phyloP scores from a whole-genome alignment of 92 coral and sea anemone genomes.

The Epizoanthus scotinus region DNA sequence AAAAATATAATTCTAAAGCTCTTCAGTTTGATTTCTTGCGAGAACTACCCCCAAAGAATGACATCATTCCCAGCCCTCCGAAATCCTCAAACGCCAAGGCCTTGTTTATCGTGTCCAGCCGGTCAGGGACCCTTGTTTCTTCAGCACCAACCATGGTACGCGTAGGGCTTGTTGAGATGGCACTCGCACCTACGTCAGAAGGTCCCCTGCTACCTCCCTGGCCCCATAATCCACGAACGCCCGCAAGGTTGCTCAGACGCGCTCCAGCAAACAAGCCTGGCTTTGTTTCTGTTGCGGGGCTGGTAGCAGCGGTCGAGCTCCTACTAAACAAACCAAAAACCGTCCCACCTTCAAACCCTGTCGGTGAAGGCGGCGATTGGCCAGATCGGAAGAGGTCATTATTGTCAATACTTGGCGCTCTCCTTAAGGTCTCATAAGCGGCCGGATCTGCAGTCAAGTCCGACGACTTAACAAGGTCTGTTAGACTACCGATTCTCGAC shows the following conservation, averaged over 20 bases:
- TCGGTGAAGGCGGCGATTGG: slow-evolving; percentile 89
- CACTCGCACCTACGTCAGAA: slow-evolving; percentile 10
- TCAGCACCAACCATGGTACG: slow-evolving; percentile 50
- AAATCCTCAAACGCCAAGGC: slow-evolving; percentile 87
- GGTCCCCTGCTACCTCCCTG: slow-evolving; percentile 43
- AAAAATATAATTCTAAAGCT: not conserved
- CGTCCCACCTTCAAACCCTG: slow-evolving; percentile 67
- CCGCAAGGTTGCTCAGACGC: slow-evolving; percentile 77
- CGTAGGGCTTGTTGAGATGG: slow-evolving; percentile 30
- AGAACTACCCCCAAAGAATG: slow-evolving; percentile 63
- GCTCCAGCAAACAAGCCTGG: slow-evolving; percentile 65
- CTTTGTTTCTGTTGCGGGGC: slow-evolving; percentile 39
- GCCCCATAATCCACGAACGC: slow-evolving; percentile 85
- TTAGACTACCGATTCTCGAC: slow-evolving; percentile 83
- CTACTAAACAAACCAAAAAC: slow-evolving; percentile 48
- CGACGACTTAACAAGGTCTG: slow-evolving; percentile 71
- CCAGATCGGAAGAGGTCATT: slow-evolving; percentile 70
- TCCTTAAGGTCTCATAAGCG: slow-evolving; percentile 53
- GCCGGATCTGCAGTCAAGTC: slow-evolving; percentile 61
- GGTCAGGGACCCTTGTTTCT: slow-evolving; percentile 46
- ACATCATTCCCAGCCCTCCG: slow-evolving; percentile 86
- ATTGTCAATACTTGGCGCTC: slow-evolving; percentile 84
- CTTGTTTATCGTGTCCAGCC: slow-evolving; percentile 76
- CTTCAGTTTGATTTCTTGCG: slow-evolving; percentile 43
- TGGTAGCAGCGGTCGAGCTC: slow-evolving; percentile 19